Evolutionary conservation across 2,797 vertebrate genomes (phyloP).

Genomic region (Spinus pinus): DNA sequence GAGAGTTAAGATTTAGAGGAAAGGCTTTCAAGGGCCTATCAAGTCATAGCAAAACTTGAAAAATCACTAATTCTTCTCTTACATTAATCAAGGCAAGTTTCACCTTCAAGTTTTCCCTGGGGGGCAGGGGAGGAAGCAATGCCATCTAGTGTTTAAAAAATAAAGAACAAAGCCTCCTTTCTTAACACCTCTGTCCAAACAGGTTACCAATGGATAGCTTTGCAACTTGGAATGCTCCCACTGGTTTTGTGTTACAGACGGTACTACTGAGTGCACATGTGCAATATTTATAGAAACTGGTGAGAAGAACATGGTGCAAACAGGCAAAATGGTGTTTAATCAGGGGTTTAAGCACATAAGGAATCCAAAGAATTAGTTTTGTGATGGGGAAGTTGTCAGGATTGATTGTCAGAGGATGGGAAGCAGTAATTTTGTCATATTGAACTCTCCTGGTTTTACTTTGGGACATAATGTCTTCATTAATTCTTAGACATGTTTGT

Average conservation of each 20-base stretch:
- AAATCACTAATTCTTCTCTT: background rate
- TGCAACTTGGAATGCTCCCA: background rate
- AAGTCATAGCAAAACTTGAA: background rate
- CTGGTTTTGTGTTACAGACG: background rate
- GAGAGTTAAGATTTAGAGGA: background rate
- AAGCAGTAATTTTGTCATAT: background rate
- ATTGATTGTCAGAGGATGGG: background rate
- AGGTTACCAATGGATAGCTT: background rate
- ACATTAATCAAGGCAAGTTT: background rate
- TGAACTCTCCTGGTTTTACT: background rate
- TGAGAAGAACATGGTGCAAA: background rate
- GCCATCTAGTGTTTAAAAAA: background rate
- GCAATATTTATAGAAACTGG: background rate
- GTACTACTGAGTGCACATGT: background rate
- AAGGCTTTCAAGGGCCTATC: background rate
- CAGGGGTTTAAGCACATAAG: background rate
- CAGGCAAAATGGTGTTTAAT: background rate
- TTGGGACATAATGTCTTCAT: background rate
- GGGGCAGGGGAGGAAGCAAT: background rate
- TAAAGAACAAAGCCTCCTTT: background rate
- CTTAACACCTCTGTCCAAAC: background rate
- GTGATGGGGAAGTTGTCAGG: background rate
- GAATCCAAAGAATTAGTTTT: background rate
- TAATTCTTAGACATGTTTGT: background rate
- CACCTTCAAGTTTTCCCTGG: background rate